phyloP scores from a whole-genome alignment of 2,797 vertebrate genomes.

The Oophaga sylvatica region DNA sequence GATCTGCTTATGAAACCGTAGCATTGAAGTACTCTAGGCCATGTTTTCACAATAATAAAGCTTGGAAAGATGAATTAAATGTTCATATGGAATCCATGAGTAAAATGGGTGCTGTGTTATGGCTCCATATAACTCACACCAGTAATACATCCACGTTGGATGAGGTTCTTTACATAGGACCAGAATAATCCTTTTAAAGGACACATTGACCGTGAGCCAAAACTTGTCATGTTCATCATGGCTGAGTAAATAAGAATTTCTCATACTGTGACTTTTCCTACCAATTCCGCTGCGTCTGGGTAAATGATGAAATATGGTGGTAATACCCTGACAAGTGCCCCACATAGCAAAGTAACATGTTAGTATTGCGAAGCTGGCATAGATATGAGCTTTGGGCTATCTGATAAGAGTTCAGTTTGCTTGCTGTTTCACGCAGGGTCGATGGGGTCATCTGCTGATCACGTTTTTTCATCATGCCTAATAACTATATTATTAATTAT shows the following conservation, averaged over 20 bases:
- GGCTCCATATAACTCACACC: too few species aligned
- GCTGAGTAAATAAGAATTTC: not conserved
- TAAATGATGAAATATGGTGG: constrained; percentile 1
- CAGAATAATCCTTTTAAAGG: not conserved
- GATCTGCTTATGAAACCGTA: too few species aligned
- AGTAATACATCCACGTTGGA: too few species aligned
- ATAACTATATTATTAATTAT: too few species aligned
- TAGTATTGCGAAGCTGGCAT: not conserved
- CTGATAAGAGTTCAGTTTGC: not conserved
- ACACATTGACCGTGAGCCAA: not conserved
- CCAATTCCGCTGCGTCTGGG: not conserved
- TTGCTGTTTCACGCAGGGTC: not conserved
- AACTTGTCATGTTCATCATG: not conserved
- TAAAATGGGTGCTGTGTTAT: too few species aligned
- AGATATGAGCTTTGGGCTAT: not conserved
- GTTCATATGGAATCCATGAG: too few species aligned
- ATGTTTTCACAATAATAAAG: too few species aligned
- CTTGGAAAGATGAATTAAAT: too few species aligned
- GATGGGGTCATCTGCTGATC: not conserved
- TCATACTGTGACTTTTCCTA: not conserved
- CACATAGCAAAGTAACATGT: not conserved
- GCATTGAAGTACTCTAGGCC: too few species aligned
- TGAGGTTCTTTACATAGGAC: not conserved
- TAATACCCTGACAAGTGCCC: not conserved
- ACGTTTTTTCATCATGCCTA: not conserved